phyloP scores from a whole-genome alignment of 2,888 invertebrate species.

The Dermolepida albohirtum region DNA sequence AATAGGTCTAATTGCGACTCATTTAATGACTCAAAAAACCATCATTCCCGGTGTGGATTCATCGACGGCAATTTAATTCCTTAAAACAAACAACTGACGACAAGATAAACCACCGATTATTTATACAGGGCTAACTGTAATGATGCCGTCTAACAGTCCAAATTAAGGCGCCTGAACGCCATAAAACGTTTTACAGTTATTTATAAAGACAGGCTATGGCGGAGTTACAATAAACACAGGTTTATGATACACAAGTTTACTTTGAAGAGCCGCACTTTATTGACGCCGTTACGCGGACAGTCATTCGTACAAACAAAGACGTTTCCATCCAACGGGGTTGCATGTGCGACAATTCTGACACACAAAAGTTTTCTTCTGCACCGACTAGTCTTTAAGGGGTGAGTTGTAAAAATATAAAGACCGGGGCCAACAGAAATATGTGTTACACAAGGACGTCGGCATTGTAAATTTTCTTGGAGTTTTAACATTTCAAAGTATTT shows the following conservation, averaged over 20 bases:
- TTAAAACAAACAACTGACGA: conserved; percentile 49
- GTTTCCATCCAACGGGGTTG: conserved; percentile 45
- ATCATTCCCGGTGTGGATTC: conserved; percentile 33
- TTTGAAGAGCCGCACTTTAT: conserved; percentile 60
- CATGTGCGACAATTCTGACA: conserved; percentile 40
- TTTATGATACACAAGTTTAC: conserved; percentile 60
- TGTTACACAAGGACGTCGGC: not conserved
- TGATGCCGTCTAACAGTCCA: conserved; percentile 47
- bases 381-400: conserved; percentile 4
- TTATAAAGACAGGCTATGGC: conserved; percentile 61
- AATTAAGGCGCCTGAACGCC: conserved; percentile 60
- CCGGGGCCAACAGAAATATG: not conserved
- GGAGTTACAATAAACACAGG: conserved; percentile 63
- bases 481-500: too few species aligned
- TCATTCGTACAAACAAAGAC: conserved; percentile 49
- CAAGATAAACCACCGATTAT: conserved; percentile 55
- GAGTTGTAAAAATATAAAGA: not conserved
- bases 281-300: conserved; percentile 49
- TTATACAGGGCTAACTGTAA: conserved; percentile 50
- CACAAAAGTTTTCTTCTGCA: conserved; percentile 1
- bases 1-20: conserved; percentile 40
- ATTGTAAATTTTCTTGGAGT: too few species aligned
- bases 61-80: conserved; percentile 44
- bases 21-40: conserved; percentile 37
- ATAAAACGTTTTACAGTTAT: conserved; percentile 63